Conservation (phyloP, 2,113 vertebrate species). For the Laticauda laticaudata region DNA sequence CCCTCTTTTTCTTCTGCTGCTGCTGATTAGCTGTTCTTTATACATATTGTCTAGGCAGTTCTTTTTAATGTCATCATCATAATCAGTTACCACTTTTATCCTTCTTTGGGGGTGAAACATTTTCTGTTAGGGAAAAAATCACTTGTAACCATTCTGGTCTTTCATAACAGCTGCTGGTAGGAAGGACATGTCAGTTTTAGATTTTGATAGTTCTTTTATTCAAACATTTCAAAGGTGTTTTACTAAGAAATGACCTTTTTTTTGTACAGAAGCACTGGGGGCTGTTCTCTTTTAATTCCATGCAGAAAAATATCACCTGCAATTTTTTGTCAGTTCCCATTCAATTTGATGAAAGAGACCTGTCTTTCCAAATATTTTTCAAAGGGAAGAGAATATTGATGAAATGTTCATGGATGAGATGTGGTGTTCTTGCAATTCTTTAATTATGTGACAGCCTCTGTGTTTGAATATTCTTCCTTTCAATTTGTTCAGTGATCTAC, state of each 20-base stretch:
- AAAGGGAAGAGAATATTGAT: background rate
- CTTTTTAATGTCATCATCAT: background rate
- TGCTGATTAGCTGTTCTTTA: background rate
- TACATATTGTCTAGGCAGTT: background rate
- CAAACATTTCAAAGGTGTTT: background rate
- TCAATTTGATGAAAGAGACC: background rate
- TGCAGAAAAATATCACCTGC: background rate
- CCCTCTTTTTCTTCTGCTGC: background rate
- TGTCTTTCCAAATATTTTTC: background rate
- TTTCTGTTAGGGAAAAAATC: background rate
- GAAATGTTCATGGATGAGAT: background rate
- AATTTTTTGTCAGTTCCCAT: background rate
- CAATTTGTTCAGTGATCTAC: background rate
- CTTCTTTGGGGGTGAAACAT: background rate
- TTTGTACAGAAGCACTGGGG: background rate
- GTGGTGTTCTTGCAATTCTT: background rate
- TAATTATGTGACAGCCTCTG: background rate
- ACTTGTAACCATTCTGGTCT: background rate
- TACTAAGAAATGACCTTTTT: background rate
- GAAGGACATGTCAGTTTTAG: background rate
- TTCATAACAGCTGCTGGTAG: background rate
- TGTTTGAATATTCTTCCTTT: background rate
- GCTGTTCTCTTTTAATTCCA: background rate
- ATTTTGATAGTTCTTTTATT: background rate
- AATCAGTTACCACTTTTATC: background rate